Evolutionary conservation across 2,797 vertebrate genomes (phyloP).

Genomic region (Hapalemur alaotrensis): DNA sequence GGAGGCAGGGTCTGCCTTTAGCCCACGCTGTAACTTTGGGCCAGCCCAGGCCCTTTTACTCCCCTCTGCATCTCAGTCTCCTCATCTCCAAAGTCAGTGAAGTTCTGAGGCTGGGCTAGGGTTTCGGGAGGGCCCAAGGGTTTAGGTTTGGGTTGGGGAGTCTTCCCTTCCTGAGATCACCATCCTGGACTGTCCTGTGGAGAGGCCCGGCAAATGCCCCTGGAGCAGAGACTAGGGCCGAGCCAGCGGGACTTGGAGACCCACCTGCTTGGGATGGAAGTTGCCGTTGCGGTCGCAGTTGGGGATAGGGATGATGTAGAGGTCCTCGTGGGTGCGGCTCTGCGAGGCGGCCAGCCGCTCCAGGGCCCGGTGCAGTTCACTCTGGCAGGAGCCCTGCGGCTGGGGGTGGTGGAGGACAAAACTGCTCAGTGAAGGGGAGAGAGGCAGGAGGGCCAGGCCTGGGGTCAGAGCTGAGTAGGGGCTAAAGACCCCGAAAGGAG

Average conservation of each 20-base stretch:
- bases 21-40: not conserved
- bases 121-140: not conserved
- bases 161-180: not conserved
- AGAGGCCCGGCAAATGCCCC: accelerated
- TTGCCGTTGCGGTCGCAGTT: slow-evolving; percentile 96
- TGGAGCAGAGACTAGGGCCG: accelerated
- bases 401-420: slow-evolving; percentile 24
- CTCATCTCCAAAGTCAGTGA: not conserved
- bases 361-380: slow-evolving; percentile 92
- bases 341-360: slow-evolving; percentile 91
- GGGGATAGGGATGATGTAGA: slow-evolving; percentile 94
- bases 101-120: not conserved
- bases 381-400: slow-evolving; percentile 92
- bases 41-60: not conserved
- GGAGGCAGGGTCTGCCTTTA: not conserved
- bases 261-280: slow-evolving; percentile 95
- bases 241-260: not conserved
- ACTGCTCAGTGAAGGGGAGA: not conserved
- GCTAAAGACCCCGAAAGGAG: not conserved
- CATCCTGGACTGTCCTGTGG: not conserved
- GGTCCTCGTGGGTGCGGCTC: slow-evolving; percentile 92
- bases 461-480: not conserved
- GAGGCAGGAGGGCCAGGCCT: not conserved
- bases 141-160: too few species aligned
- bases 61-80: not conserved